A percentile compares a stretch with the other conserved stretches of the same genome.
These are phyloP conservation scores for Musca vetustissima DNA, from an alignment of 1,140 invertebrate species.

Conservation along the genomic window DNA sequence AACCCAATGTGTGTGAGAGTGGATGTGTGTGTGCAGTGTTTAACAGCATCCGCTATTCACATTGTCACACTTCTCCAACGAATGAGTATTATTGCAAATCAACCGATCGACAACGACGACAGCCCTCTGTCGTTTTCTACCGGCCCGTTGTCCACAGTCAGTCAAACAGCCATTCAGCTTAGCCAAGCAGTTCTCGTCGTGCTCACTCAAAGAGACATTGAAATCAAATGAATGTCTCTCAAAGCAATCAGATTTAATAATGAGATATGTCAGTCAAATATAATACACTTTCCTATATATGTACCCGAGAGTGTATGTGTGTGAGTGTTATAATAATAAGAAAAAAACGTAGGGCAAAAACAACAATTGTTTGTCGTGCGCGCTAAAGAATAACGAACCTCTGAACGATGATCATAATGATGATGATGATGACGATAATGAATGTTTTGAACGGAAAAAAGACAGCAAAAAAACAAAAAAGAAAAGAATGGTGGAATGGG, in stretches of 20 bases:
- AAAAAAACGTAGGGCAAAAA: too few relatives aligned
- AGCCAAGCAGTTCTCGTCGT: not conserved
- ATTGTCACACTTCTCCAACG: not conserved
- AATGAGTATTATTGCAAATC: conserved; percentile 2
- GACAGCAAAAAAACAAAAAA: too few relatives aligned
- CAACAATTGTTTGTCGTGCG: too few relatives aligned
- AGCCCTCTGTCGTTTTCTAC: not conserved
- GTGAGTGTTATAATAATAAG: too few relatives aligned
- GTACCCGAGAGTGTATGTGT: not conserved
- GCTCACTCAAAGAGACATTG: not conserved
- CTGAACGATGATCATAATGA: too few relatives aligned
- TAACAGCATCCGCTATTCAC: not conserved
- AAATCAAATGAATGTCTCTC: conserved; percentile 25
- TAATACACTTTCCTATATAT: not conserved
- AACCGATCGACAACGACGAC: not conserved
- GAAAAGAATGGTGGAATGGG: too few relatives aligned
- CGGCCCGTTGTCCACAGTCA: not conserved
- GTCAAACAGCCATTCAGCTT: not conserved
- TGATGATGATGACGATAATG: too few relatives aligned
- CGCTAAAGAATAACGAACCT: too few relatives aligned
- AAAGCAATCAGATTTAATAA: conserved; percentile 31
- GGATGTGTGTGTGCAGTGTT: not conserved
- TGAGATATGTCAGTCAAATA: conserved; percentile 31
- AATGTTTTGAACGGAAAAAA: not conserved
- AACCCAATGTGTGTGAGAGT: not conserved